A percentile compares a stretch with the other conserved stretches of the same genome.
Evolutionary conservation across 2,113 vertebrate genomes (phyloP).

Genomic region (Australoheros scitulus): DNA sequence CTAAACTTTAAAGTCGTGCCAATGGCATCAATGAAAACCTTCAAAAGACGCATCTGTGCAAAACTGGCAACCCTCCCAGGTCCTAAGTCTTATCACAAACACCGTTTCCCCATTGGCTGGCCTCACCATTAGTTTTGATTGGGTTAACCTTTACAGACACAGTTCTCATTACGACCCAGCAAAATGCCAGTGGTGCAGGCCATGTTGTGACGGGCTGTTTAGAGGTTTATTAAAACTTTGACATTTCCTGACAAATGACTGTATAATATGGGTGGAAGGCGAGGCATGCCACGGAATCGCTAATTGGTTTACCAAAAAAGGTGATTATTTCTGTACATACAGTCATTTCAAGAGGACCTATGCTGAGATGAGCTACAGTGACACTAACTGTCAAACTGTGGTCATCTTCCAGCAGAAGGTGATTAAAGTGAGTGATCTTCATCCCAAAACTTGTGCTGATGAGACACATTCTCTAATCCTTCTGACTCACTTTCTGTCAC

Average conservation of each 20-base stretch:
- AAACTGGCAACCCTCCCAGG: slow-evolving; percentile 36
- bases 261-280: slow-evolving; percentile 67
- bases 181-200: slow-evolving; percentile 79
- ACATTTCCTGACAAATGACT: slow-evolving; percentile 82
- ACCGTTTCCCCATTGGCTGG: slow-evolving; percentile 58
- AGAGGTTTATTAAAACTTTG: slow-evolving; percentile 81
- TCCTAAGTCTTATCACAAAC: slow-evolving; percentile 61
- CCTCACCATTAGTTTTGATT: slow-evolving; percentile 79
- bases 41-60: neutral
- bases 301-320: slow-evolving; percentile 72
- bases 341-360: neutral
- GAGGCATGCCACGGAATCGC: slow-evolving; percentile 31
- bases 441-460: neutral
- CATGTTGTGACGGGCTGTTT: slow-evolving; percentile 74
- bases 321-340: slow-evolving; percentile 42
- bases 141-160: slow-evolving; percentile 82
- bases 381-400: neutral
- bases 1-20: neutral
- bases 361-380: neutral
- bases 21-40: neutral
- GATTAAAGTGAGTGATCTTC: neutral
- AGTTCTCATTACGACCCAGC: slow-evolving; percentile 78
- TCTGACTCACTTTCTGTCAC: neutral
- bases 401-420: neutral
- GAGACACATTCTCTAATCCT: neutral